Evolutionary conservation across 2,888 invertebrate genomes (phyloP).

Genomic region (Leucoma salicis): DNA sequence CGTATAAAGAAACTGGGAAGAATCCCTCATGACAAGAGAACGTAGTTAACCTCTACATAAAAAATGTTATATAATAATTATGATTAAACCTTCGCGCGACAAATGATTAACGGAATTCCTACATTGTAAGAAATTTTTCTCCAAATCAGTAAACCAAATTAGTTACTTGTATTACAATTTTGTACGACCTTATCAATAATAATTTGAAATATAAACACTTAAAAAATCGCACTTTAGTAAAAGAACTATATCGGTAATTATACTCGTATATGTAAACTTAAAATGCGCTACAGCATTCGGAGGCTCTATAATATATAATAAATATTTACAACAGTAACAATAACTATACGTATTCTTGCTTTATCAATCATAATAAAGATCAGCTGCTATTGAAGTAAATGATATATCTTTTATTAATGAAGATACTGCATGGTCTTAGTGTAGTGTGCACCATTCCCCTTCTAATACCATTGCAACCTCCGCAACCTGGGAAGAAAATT

Average conservation of each 20-base stretch:
- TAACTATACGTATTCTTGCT: conserved; percentile 30
- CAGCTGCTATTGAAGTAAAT: conserved; percentile 22
- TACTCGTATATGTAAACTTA: not conserved
- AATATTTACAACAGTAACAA: conserved; percentile 35
- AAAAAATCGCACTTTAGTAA: not conserved
- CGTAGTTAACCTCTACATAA: not conserved
- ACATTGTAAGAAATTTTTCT: too few relatives aligned
- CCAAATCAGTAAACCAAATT: not conserved
- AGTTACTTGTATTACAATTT: not conserved
- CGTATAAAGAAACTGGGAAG: conserved; percentile 17
- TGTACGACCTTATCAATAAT: not conserved
- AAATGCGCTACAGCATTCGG: conserved; percentile 20
- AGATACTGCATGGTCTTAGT: conserved; percentile 44
- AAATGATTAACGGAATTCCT: too few relatives aligned
- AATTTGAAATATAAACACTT: not conserved
- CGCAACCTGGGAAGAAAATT: conserved; percentile 34
- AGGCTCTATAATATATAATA: conserved; percentile 20
- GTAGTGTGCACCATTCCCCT: conserved; percentile 52
- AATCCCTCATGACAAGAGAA: not conserved
- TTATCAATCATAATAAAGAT: conserved; percentile 20
- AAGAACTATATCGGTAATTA: not conserved
- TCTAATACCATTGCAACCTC: conserved; percentile 46
- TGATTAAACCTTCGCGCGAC: too few relatives aligned
- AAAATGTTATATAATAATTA: not conserved
- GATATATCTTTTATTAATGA: conserved; percentile 28